Evolutionary conservation across 1,140 invertebrate genomes (phyloP), one percentile per base, ranked within the genome.

Genomic region (Calosoma granatense): DNA sequence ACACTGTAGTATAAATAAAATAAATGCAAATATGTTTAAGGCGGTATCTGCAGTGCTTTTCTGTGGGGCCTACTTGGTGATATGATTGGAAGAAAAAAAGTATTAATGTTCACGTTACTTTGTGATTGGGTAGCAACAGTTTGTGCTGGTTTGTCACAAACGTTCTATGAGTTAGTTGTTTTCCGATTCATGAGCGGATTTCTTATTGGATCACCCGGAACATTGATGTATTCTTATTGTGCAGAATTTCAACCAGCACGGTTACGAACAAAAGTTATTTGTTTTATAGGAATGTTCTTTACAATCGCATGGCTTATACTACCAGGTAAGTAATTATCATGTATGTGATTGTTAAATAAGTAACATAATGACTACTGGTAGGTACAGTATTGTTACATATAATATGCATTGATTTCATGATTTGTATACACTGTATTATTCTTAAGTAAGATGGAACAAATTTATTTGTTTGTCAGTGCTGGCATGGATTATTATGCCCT

Each of bases 21-120:
- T n/a, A n/a, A n/a, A n/a, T n/a, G n/a, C n/a, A n/a, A n/a, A n/a
- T n/a, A n/a, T 36, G 15, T 47, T 47, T 47, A 12, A 47, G 41
- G 41, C 17, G 41, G 41, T 11, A 47, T 47, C 4, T 47, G 41
- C 15, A 47, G 41, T 47, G 41, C 41, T 47, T 47, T 47, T 47
- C 6, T 86, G 54, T 86, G 84, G 83, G 85, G 85, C 3, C 75
- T 81, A 1, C 71, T 83, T 1, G 83, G 80, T 0, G 84, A 87
- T 63, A 75, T 77, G 0, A 74, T 78, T 17, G 85, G 85, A 1
- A 73, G 84, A 26, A 72, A 77, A 53, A 74, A 76, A 11, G 74
- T 82, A n/a, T 69, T 87, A 14, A 69, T 83, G 20, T 64, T 75
- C 14, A 81, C 82, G 1, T 68, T 87, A 20, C 65, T 82, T 0